Base-by-base conservation (phyloP, 2,113 vertebrate species). In the Meriones unguiculatus region DNA sequence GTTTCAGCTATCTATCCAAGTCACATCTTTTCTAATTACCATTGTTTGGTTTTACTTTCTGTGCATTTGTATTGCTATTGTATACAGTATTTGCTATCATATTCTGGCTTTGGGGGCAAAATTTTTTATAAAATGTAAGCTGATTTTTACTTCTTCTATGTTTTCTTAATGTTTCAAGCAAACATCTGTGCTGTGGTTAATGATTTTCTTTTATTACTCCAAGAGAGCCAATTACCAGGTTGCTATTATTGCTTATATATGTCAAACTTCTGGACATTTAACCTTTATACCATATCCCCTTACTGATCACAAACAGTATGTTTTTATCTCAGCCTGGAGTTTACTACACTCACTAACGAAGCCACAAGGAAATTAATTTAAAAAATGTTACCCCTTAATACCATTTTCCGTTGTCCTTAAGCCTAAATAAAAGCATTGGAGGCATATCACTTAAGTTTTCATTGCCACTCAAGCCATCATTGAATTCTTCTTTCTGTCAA, bases 361-460 rank as follows among this genome's bases (percentile, higher is more conserved):
- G 6, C 1, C 18, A 11, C 35, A 18, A 13, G 24, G 17, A 91
- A 75, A 35, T 88, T 67, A 1, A 65, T 82, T 77, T 87, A 64
- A 25, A 78, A 38, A n/a, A n/a, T 4, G 12, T 32, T 50, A 52
- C 22, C 13, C 13, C 4, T 72, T 25, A 59, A 0, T 67, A 30
- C 3, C 13, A 15, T 89, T 80, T 64, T 11, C 4, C 7, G 7
- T 20, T 69, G 8, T 46, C 3, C 1, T 38, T 41, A 65, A 17
- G 15, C 30, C n/a, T 65, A 86, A 85, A 22, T 50, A n/a, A 50
- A 9, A 81, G 14, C 0, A 35, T 12, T 13, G 20, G 1, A 4
- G 15, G n/a, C 1, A 24, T 24, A 32, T 7, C 1, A 41, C 17
- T 69, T 7, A 5, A 32, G 1, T 0, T 1, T 2, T 4, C 22